Base-by-base conservation (phyloP, 2,888 invertebrate species). In the Eupithecia inturbata region DNA sequence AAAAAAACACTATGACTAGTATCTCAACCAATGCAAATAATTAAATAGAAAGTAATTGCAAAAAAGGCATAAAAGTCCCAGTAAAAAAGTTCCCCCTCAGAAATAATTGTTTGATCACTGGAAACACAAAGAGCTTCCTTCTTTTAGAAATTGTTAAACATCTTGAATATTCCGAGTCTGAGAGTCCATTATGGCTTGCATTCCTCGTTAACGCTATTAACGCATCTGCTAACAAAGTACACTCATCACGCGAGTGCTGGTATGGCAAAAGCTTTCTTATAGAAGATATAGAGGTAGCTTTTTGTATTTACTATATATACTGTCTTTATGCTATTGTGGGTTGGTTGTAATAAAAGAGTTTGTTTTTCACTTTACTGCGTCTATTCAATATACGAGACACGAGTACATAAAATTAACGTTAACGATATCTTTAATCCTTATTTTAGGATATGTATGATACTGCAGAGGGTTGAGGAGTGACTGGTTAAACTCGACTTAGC, bases 201-300 rank as follows among this genome's bases (percentile, higher is more conserved):
- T 77, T 75, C 66, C 75, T 79, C 68, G 75, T 70, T 74, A 77
- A 75, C 64, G 75, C 77, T 76, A 70, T 78, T 78, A 80, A 68
- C 57, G 66, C 74, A 60, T 71, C 74, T 31, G n/a, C 72, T 62
- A 75, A 71, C 71, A 68, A 73, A 72, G 73, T 72, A 74, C 73
- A 62, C 22, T 69, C 53, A 33, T 5, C 33, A 64, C n/a, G 5
- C 33, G 1, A 63, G 22, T 53, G n/a, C 49, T 10, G n/a, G 19
- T 57, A 57, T 57, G 26, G 26, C 22, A 57, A 57, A 57, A 26
- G 12, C 12, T 49, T 9, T n/a, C n/a, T n/a, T n/a, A n/a, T n/a
- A n/a, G n/a, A n/a, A n/a, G n/a, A n/a, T n/a, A n/a, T n/a, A n/a
- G n/a, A n/a, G n/a, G n/a, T n/a, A n/a, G n/a, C n/a, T n/a, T n/a